Evolutionary conservation across 2,888 invertebrate genomes (phyloP).

Genomic region (Epinotia ramella): DNA sequence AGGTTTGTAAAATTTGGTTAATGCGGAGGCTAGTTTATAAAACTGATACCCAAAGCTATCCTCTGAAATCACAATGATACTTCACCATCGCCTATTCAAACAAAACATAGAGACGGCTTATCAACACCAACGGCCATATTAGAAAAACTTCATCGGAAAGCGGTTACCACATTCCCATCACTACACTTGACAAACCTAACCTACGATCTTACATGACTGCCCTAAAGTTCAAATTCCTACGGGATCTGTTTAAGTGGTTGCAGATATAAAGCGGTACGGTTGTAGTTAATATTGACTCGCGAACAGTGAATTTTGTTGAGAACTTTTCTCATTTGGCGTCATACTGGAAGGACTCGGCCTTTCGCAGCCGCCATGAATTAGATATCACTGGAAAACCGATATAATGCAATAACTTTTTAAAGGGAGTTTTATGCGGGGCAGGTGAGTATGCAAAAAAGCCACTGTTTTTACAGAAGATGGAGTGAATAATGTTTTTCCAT

Average conservation of each 20-base stretch:
- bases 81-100: constrained; percentile 27
- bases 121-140: constrained; percentile 62
- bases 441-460: not conserved
- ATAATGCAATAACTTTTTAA: constrained; percentile 37
- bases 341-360: constrained; percentile 60
- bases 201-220: not conserved
- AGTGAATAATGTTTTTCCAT: no score
- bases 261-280: constrained; percentile 60
- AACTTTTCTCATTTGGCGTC: constrained; percentile 84
- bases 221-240: constrained; percentile 47
- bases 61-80: constrained; percentile 20
- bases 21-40: no score
- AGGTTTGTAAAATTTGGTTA: no score
- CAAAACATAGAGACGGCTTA: constrained; percentile 39
- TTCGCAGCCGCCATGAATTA: constrained; percentile 54
- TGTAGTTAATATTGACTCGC: constrained; percentile 83
- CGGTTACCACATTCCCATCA: constrained; percentile 49
- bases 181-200: constrained; percentile 36
- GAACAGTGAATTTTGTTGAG: constrained; percentile 75
- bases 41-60: not conserved
- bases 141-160: constrained; percentile 80
- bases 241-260: constrained; percentile 38
- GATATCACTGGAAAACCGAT: constrained; percentile 49
- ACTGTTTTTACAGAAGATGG: no score
- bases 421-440: not conserved